These are phyloP conservation scores for Eulemur albifrons DNA, from an alignment of 2,797 vertebrate genomes.

Conservation along the genomic window DNA sequence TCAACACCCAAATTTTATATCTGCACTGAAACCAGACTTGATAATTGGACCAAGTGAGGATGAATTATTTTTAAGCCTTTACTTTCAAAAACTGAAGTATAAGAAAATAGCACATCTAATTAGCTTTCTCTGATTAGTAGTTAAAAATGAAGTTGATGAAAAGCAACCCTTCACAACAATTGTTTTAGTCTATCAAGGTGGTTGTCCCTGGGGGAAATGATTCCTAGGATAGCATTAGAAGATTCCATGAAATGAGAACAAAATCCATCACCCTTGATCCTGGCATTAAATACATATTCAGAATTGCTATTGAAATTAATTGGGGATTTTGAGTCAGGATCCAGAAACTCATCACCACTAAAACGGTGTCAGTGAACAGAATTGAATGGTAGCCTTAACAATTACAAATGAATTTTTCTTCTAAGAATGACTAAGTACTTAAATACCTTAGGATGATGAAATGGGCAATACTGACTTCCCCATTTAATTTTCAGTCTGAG, in stretches of 20 bases:
- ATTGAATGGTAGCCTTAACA: background rate
- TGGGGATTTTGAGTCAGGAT: conserved; percentile 65
- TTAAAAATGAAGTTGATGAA: conserved; percentile 65
- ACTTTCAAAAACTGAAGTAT: conserved; percentile 60
- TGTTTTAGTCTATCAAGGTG: conserved; percentile 37
- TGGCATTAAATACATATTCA: conserved; percentile 57
- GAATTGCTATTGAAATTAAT: conserved; percentile 73
- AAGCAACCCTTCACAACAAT: conserved; percentile 51
- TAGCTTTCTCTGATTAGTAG: conserved; percentile 57
- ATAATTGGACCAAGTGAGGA: conserved; percentile 78
- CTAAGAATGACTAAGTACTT: conserved; percentile 23
- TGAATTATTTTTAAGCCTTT: conserved; percentile 62
- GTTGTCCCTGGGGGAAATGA: background rate
- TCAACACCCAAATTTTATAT: conserved; percentile 86
- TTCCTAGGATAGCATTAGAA: background rate
- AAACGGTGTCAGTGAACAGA: conserved; percentile 38
- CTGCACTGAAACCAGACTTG: conserved; percentile 77
- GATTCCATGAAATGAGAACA: conserved; percentile 45
- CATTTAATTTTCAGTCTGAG: background rate
- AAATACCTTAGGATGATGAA: background rate
- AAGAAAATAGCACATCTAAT: conserved; percentile 67
- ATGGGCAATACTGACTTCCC: background rate
- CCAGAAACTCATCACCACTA: conserved; percentile 17
- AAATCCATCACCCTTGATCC: background rate
- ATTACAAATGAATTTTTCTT: conserved; percentile 35